Percentiles rank a stretch among this genome's conserved stretches.
phyloP scores from a whole-genome alignment of 2,113 vertebrate species.

The Mirza zaza region DNA sequence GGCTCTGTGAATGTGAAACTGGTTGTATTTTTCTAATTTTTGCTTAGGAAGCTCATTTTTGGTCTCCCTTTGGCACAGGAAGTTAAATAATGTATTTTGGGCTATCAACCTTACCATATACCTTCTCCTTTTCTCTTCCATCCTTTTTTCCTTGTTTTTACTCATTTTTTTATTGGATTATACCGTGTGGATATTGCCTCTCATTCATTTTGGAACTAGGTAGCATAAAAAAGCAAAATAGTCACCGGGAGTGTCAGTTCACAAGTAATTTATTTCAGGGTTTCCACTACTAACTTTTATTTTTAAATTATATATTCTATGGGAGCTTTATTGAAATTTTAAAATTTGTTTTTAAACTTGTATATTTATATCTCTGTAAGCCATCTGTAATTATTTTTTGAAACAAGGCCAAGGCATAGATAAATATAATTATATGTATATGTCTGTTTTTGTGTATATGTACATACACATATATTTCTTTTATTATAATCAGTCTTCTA shows the following conservation, averaged over 20 bases:
- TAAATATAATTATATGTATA: neutral
- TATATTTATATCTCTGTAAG: neutral
- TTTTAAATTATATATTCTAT: slow-evolving; percentile 7
- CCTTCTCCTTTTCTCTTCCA: neutral
- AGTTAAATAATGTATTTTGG: slow-evolving; percentile 32
- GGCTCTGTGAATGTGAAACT: neutral
- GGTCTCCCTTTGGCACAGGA: neutral
- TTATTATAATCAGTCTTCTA: neutral
- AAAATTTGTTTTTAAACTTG: neutral
- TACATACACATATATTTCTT: neutral
- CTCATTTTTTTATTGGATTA: slow-evolving; percentile 9
- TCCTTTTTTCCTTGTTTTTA: neutral
- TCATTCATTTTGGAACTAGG: neutral
- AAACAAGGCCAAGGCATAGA: neutral
- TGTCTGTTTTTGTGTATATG: no score
- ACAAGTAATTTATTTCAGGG: neutral
- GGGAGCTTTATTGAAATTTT: neutral
- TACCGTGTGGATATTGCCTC: neutral
- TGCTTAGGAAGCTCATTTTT: neutral
- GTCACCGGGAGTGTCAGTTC: neutral
- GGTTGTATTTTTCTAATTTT: neutral
- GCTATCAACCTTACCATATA: neutral
- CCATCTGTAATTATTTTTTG: neutral
- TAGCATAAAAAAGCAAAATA: neutral
- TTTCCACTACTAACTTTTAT: neutral